Conservation (phyloP, 2,113 vertebrate genomes). For the Promerops cafer region DNA sequence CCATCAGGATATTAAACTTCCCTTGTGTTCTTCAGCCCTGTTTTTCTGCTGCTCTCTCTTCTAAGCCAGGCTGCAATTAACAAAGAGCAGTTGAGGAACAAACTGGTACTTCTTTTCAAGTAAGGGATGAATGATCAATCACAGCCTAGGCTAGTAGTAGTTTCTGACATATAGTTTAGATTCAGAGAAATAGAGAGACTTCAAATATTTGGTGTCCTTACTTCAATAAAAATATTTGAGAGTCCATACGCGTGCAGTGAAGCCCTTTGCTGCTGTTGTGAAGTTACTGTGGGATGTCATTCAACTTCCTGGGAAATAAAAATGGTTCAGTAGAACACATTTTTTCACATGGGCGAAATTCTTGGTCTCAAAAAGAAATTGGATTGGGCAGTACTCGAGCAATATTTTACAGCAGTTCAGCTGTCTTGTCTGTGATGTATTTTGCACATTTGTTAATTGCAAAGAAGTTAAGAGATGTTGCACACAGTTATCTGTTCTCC, state of each 20-base stretch:
- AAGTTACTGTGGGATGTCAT: neutral
- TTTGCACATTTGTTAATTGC: neutral
- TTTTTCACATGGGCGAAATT: neutral
- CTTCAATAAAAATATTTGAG: neutral
- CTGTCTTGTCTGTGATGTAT: neutral
- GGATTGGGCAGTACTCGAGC: neutral
- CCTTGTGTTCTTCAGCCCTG: neutral
- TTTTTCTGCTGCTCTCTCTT: neutral
- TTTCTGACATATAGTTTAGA: neutral
- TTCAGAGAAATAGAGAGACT: neutral
- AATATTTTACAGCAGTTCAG: neutral
- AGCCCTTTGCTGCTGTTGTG: neutral
- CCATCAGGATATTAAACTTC: neutral
- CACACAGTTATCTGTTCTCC: neutral
- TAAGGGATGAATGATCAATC: neutral
- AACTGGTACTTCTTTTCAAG: neutral
- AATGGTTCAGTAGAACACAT: neutral
- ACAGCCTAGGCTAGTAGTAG: neutral
- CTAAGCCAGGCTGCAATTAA: too few species aligned
- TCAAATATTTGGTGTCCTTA: neutral
- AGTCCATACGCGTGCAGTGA: neutral
- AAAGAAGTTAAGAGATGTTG: neutral
- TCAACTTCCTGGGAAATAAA: neutral
- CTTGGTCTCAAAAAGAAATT: neutral
- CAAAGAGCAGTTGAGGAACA: neutral